phyloP scores from a whole-genome alignment of 2,797 vertebrate genomes.

The Arnoldichthys spilopterus region DNA sequence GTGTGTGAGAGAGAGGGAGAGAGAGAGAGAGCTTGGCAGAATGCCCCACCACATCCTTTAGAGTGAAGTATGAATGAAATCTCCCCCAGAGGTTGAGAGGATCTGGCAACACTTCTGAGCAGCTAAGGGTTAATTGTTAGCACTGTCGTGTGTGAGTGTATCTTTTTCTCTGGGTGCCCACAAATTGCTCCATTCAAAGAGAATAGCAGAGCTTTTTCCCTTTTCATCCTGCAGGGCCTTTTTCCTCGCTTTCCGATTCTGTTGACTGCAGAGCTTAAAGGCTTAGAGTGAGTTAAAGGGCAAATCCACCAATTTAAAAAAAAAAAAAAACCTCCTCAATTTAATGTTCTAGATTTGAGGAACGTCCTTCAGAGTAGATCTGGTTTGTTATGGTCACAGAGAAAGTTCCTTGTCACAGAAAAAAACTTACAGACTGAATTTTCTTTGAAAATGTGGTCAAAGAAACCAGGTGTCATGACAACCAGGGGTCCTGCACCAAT shows the following conservation, averaged over 20 bases:
- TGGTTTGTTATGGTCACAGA: background rate
- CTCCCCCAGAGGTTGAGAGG: constrained; percentile 37
- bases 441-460: background rate
- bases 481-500: background rate
- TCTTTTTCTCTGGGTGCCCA: constrained; percentile 19
- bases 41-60: constrained; percentile 35
- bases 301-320: background rate
- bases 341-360: background rate
- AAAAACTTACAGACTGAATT: no score
- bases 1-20: no score
- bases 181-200: constrained; percentile 42
- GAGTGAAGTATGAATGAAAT: constrained; percentile 30
- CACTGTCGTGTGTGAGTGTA: constrained; percentile 4
- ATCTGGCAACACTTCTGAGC: constrained; percentile 57
- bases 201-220: constrained; percentile 36
- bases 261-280: constrained; percentile 42
- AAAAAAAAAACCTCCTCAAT: background rate
- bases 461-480: background rate
- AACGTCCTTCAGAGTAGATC: no score
- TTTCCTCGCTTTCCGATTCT: constrained; percentile 38
- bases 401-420: no score
- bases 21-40: constrained; percentile 9
- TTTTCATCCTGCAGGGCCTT: constrained; percentile 15
- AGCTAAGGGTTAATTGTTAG: constrained; percentile 54
- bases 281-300: background rate